Percentiles rank a stretch among this genome's conserved stretches.
Conservation (phyloP, 2,888 invertebrate species). For the Chloroclystis v-ata region DNA sequence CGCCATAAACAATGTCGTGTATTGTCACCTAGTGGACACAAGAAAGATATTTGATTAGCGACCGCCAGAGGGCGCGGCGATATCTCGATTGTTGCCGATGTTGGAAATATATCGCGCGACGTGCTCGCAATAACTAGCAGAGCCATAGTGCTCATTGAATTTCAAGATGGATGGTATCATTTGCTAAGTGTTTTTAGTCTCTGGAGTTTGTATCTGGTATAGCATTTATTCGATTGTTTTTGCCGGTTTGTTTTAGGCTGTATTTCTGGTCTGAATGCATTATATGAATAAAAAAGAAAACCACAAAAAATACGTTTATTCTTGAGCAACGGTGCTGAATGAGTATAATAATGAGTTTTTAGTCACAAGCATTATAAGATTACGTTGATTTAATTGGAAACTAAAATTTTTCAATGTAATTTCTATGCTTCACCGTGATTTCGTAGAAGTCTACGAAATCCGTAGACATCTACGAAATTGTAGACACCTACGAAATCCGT, state of each 20-base stretch:
- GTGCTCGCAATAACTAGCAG: conserved; percentile 10
- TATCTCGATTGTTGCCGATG: conserved; percentile 20
- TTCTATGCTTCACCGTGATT: no score
- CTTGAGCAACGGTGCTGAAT: no score
- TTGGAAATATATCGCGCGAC: conserved; percentile 12
- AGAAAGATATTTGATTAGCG: conserved; percentile 75
- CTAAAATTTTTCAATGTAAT: no score
- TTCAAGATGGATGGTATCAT: conserved; percentile 4
- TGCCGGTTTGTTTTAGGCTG: background rate
- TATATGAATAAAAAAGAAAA: no score
- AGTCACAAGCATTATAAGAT: no score
- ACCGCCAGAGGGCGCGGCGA: conserved; percentile 44
- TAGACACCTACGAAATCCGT: no score
- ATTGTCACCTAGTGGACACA: conserved; percentile 60
- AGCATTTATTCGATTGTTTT: background rate
- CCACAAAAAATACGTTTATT: no score
- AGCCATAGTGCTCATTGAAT: background rate
- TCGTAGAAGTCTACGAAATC: background rate
- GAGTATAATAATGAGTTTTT: no score
- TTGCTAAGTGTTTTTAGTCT: conserved; percentile 1
- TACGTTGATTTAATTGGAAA: no score
- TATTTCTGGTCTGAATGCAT: no score
- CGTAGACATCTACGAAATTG: no score
- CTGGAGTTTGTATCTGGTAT: background rate
- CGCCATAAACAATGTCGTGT: conserved; percentile 43